Evolutionary conservation across 2,113 vertebrate genomes (phyloP).

Genomic region (Sciurus niger): DNA sequence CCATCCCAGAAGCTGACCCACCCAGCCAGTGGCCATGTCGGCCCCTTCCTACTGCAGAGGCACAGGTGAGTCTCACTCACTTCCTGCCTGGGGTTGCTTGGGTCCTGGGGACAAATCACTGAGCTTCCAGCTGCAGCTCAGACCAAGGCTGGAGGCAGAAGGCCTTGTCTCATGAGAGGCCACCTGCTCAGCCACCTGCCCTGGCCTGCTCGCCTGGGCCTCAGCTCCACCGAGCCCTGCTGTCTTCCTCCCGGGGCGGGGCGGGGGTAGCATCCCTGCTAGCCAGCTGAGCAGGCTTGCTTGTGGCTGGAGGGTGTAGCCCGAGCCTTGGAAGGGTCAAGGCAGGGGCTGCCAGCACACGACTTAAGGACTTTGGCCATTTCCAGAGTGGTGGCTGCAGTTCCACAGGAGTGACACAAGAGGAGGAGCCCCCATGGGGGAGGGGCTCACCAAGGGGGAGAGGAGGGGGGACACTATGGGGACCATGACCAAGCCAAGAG

Average conservation of each 20-base stretch:
- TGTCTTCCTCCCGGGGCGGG: rapidly evolving
- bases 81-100: not conserved
- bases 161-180: not conserved
- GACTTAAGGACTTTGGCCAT: not conserved
- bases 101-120: not conserved
- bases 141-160: not conserved
- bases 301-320: not conserved
- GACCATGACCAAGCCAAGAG: not conserved
- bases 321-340: not conserved
- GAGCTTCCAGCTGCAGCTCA: not conserved
- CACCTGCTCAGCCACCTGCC: not conserved
- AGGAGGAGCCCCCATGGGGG: not conserved
- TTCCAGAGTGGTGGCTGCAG: not conserved
- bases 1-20: not conserved
- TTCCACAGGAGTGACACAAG: not conserved
- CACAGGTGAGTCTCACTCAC: not conserved
- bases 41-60: not conserved
- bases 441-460: not conserved
- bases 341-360: not conserved
- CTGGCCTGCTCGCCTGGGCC: not conserved
- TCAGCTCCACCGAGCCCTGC: not conserved
- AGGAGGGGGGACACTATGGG: not conserved
- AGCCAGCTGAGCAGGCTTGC: rapidly evolving
- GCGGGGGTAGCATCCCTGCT: rapidly evolving
- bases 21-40: rapidly evolving